Base-by-base conservation (phyloP, 2,888 invertebrate species). In the Scrobipalpa atriplicella region DNA sequence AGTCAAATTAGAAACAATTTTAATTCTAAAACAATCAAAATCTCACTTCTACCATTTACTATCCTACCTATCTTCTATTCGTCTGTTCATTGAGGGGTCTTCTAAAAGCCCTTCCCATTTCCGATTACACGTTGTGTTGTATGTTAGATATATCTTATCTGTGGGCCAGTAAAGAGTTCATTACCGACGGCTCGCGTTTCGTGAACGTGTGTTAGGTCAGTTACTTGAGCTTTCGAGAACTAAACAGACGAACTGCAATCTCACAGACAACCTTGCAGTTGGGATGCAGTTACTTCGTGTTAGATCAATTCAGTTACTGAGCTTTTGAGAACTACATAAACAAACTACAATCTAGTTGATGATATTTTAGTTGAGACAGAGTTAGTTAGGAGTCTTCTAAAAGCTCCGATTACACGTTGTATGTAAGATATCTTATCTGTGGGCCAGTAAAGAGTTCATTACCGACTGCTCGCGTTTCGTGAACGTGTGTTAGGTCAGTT, bases 191-290 rank as follows among this genome's bases (percentile, higher is more conserved):
- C 47, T 47, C 47, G 47, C 3, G 47, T 47, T 16, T 47, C 16
- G 47, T n/a, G 8, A 47, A 47, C 3, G 47, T 47, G 47, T 47
- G n/a, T 47, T 47, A 47, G 47, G 47, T 47, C 47, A 47, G 47
- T 47, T 47, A 47, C 16, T n/a, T 16, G 47, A 47, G 47, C 47
- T 47, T 47, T 47, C 63, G 62, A 58, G 60, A 18, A 61, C 21
- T 18, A 38, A 8, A 41, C 41, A 61, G 39, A 56, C 29, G 29
- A 29, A 29, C 29, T 29, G 29, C 29, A 18, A 2, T 18, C n/a
- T 10, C 29, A 47, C n/a, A 7, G 16, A 16, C 43, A 41, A 43
- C 3, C 1, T 13, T 43, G 43, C 13, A 1, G 47, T 16, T 3
- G 2, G n/a, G 7, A n/a, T n/a, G 47, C 47, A 47, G 47, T 47